Conservation (phyloP, 2,113 vertebrate genomes). For the Panthera leo region DNA sequence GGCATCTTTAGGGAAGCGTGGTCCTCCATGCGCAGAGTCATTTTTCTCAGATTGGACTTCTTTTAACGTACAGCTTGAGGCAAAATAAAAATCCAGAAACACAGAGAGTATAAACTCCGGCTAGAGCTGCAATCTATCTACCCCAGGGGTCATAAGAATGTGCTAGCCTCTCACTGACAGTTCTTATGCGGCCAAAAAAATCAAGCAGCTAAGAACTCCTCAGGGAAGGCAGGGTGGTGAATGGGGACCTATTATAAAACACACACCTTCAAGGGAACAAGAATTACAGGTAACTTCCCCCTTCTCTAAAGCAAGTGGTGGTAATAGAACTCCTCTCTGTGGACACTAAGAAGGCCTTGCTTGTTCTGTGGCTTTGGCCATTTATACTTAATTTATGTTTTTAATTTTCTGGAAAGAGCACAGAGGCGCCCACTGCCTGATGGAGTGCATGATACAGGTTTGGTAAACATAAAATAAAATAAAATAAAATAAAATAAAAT, state of each 20-base stretch:
- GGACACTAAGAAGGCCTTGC: conserved; percentile 71
- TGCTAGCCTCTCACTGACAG: conserved; percentile 63
- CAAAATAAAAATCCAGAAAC: conserved; percentile 63
- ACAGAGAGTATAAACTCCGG: conserved; percentile 49
- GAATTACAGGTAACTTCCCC: conserved; percentile 75
- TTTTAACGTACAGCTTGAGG: neutral
- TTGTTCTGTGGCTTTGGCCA: conserved; percentile 79
- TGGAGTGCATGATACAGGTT: conserved; percentile 54
- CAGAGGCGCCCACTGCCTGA: conserved; percentile 55
- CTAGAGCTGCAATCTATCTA: conserved; percentile 59
- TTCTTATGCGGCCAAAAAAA: conserved; percentile 73
- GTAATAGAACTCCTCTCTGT: conserved; percentile 78
- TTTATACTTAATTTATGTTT: conserved; percentile 81
- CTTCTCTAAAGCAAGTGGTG: conserved; percentile 46
- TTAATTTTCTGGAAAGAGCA: conserved; percentile 79
- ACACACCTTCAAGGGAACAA: conserved; percentile 71
- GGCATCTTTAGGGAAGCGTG: neutral
- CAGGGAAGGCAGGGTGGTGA: conserved; percentile 59
- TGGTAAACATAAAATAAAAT: conserved; percentile 72
- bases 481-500: conserved; percentile 73
- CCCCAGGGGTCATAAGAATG: conserved; percentile 70
- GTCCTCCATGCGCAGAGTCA: neutral
- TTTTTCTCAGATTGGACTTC: conserved; percentile 28
- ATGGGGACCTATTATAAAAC: conserved; percentile 71
- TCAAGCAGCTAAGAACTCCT: conserved; percentile 74